Conservation (phyloP, 2,113 vertebrate species). For the Paracanthobrama guichenoti region DNA sequence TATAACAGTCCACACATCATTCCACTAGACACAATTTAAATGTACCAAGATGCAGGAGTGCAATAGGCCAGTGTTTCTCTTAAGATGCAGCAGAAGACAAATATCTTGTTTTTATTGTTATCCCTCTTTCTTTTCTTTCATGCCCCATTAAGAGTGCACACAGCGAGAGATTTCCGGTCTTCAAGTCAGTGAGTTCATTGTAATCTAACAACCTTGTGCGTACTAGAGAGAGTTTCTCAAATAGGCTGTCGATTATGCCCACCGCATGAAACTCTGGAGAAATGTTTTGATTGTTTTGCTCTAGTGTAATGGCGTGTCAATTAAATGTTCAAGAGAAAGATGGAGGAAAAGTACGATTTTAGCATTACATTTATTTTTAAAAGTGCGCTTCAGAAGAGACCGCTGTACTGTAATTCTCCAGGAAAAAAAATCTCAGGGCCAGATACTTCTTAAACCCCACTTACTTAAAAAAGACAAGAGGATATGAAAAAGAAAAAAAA, state of each 20-base stretch:
- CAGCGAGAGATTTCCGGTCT: constrained; percentile 33
- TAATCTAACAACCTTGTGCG: constrained; percentile 41
- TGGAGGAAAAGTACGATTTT: neutral
- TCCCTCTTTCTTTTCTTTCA: constrained; percentile 39
- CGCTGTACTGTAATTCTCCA: neutral
- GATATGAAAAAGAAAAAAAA: neutral
- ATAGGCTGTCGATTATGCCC: constrained; percentile 7
- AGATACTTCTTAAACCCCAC: neutral
- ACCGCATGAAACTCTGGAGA: neutral
- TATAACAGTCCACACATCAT: neutral
- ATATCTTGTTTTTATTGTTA: neutral
- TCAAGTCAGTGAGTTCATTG: constrained; percentile 34
- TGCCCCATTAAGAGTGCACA: constrained; percentile 48
- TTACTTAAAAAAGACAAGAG: neutral
- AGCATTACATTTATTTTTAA: neutral
- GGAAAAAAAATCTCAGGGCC: neutral
- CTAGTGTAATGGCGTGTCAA: constrained; percentile 17
- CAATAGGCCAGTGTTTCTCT: constrained; percentile 1
- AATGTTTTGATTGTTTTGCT: constrained; percentile 1
- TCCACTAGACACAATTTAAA: neutral
- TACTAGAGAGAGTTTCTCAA: neutral
- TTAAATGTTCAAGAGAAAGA: constrained; percentile 1
- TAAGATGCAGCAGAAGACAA: constrained; percentile 19
- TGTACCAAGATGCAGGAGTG: neutral
- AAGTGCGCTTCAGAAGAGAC: neutral